Percentiles rank a stretch among this genome's conserved stretches.
Conservation (phyloP, 2,113 vertebrate species). For the Pithys albifrons region DNA sequence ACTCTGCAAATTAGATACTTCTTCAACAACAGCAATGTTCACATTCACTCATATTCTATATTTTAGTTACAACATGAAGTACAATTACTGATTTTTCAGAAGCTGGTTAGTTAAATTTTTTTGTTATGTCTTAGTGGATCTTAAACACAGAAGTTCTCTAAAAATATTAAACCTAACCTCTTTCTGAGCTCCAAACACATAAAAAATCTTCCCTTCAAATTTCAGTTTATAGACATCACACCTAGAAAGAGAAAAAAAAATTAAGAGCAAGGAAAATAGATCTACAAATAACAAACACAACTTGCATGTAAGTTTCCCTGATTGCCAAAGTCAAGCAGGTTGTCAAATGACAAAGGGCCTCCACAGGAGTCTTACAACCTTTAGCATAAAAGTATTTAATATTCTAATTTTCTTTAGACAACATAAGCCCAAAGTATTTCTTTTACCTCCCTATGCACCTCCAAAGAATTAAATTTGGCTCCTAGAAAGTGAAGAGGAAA, state of each 20-base stretch:
- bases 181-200: constrained; percentile 92
- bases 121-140: background rate
- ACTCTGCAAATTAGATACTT: background rate
- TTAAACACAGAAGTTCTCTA: background rate
- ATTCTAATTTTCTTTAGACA: background rate
- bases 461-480: background rate
- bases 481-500: background rate
- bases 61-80: background rate
- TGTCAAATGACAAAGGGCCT: background rate
- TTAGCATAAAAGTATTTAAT: background rate
- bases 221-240: constrained; percentile 95
- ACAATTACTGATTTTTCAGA: background rate
- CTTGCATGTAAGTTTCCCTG: background rate
- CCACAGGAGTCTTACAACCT: background rate
- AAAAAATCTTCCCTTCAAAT: constrained; percentile 98
- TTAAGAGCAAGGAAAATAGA: background rate
- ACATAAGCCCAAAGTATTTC: background rate
- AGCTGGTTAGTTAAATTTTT: background rate
- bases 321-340: background rate
- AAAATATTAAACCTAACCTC: constrained; percentile 82
- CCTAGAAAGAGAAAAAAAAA: constrained; percentile 79
- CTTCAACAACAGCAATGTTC: background rate
- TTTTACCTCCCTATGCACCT: background rate
- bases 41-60: background rate
- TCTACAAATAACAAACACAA: background rate